These are phyloP conservation scores for Drosophila melanogaster DNA, from an alignment of 1,140 invertebrate genomes.

Conservation along the genomic window DNA sequence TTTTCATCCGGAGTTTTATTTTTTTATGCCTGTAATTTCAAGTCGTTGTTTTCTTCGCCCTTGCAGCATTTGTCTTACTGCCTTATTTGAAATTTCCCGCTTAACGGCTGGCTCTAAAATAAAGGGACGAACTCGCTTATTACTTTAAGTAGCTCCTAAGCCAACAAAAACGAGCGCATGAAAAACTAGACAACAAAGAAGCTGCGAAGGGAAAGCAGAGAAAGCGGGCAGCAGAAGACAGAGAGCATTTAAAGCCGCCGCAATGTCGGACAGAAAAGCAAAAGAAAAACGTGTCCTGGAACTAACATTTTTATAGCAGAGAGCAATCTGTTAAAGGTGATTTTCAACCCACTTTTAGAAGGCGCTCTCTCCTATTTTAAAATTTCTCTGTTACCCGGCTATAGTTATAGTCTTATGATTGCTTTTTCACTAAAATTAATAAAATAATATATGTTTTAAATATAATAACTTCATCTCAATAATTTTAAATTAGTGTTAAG, in stretches of 20 bases:
- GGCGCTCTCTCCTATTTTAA: constrained; percentile 5
- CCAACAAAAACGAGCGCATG: constrained; percentile 11
- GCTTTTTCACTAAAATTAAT: background rate
- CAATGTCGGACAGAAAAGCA: constrained; percentile 37
- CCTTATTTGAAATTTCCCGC: constrained; percentile 22
- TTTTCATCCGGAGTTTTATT: background rate
- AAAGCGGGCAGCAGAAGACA: constrained; percentile 2
- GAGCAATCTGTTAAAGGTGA: constrained; percentile 4
- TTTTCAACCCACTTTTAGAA: constrained; percentile 8
- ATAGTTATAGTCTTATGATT: background rate
- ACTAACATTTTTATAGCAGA: constrained; percentile 64
- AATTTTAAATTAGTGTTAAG: too few species aligned
- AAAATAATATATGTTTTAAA: background rate
- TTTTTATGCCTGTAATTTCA: constrained; percentile 40
- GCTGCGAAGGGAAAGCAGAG: constrained; percentile 7
- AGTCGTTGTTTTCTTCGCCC: constrained; percentile 3
- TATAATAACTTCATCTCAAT: too few species aligned
- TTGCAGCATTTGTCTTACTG: constrained; percentile 20
- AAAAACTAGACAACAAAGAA: constrained; percentile 41
- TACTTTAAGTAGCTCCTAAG: constrained; percentile 41
- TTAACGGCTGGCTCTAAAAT: constrained; percentile 44
- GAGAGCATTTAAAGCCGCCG: constrained; percentile 59
- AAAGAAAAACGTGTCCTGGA: constrained; percentile 27
- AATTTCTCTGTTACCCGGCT: constrained; percentile 63
- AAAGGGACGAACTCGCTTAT: constrained; percentile 27